phyloP scores from a whole-genome alignment of 1,140 invertebrate species.

The Zaprionus ornatus region DNA sequence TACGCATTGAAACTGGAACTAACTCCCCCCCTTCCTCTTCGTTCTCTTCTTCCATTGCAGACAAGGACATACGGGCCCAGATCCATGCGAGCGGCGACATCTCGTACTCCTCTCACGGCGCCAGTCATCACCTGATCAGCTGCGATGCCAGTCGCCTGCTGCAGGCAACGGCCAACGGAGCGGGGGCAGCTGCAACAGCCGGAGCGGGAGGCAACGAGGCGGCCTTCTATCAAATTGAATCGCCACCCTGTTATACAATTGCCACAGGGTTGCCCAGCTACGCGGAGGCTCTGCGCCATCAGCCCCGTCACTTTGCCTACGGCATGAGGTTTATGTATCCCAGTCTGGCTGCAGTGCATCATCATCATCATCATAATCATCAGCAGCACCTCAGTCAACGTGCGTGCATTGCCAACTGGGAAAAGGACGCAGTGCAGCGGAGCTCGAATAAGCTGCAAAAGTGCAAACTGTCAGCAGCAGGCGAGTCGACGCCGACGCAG shows the following conservation, averaged over 20 bases:
- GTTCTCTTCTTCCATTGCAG: constrained; percentile 57
- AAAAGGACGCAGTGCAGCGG: constrained; percentile 69
- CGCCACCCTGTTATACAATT: constrained; percentile 86
- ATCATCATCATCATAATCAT: constrained; percentile 70
- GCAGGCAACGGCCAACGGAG: constrained; percentile 34
- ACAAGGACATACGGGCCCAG: constrained; percentile 81
- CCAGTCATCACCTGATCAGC: constrained; percentile 66
- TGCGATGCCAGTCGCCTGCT: constrained; percentile 65
- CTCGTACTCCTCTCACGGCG: constrained; percentile 60
- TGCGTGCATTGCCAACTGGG: constrained; percentile 69
- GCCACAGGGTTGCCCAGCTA: constrained; percentile 86
- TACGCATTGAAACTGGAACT: background rate
- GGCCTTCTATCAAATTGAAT: constrained; percentile 84
- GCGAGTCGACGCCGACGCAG: constrained; percentile 21
- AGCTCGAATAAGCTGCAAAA: constrained; percentile 69
- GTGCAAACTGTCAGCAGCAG: constrained; percentile 79
- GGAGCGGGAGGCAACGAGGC: constrained; percentile 49
- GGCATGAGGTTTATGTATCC: constrained; percentile 83
- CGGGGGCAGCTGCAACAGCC: constrained; percentile 6
- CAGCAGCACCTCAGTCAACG: constrained; percentile 28
- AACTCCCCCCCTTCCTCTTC: constrained; percentile 16
- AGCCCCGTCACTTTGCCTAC: constrained; percentile 78
- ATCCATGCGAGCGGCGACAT: constrained; percentile 62
- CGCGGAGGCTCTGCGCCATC: constrained; percentile 85
- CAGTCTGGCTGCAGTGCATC: constrained; percentile 78